These are phyloP conservation scores for Decapterus maruadsi DNA, from an alignment of 2,797 vertebrate species.

Conservation along the genomic window DNA sequence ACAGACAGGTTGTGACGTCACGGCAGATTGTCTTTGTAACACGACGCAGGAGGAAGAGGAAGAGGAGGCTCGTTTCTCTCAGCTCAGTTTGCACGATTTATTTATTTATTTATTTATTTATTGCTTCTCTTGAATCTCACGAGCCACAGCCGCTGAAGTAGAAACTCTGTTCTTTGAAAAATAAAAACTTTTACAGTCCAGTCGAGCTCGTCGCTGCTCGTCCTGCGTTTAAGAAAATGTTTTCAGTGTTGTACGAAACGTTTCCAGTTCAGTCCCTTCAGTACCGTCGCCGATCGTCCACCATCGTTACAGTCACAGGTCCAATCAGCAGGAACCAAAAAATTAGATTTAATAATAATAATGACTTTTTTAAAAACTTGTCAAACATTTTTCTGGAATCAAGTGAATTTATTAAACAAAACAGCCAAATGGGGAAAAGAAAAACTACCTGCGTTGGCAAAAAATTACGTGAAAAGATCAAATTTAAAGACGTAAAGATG, in stretches of 20 bases:
- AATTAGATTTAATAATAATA: background rate
- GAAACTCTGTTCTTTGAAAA: constrained; percentile 57
- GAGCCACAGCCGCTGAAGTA: constrained; percentile 28
- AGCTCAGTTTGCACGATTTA: constrained; percentile 44
- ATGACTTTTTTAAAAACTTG: background rate
- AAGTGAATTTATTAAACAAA: background rate
- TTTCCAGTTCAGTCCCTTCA: constrained; percentile 44
- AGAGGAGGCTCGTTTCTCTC: background rate
- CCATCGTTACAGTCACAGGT: background rate
- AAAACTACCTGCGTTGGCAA: constrained; percentile 25
- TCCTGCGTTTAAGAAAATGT: constrained; percentile 22
- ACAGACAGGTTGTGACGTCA: constrained; percentile 3
- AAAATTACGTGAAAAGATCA: background rate
- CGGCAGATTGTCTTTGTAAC: constrained; percentile 57
- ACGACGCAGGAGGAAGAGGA: constrained; percentile 16
- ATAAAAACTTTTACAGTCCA: constrained; percentile 51
- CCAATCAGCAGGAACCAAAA: background rate
- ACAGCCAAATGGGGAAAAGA: background rate
- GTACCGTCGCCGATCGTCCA: constrained; percentile 6
- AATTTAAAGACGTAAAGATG: constrained; percentile 13
- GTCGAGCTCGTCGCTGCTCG: background rate
- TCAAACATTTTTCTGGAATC: constrained; percentile 10
- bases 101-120: no score
- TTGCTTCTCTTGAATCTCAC: constrained; percentile 55
- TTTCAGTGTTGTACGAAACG: constrained; percentile 27